Evolutionary conservation across 1,140 invertebrate species (phyloP).

Genomic region (Caerostris extrusa): DNA sequence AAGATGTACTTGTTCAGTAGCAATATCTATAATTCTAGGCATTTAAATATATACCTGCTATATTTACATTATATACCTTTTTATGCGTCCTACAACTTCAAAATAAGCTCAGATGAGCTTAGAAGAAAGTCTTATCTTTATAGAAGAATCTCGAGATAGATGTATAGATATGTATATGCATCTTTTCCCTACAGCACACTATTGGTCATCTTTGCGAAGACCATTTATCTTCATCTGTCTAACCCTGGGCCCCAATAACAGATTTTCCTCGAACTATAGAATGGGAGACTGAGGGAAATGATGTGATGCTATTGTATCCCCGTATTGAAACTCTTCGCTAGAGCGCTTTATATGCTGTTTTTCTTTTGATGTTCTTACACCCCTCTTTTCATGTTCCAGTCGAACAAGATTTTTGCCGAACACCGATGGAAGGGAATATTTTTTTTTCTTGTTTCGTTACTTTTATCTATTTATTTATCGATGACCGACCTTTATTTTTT

Average conservation of each 20-base stretch:
- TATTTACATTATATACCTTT: too few species aligned
- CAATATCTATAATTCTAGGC: too few species aligned
- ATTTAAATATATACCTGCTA: too few species aligned
- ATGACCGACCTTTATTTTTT: not conserved
- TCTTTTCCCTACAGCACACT: not conserved
- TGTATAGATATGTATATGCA: not conserved
- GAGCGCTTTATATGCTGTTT: conserved; percentile 7
- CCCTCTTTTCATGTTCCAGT: not conserved
- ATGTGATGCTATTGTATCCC: not conserved
- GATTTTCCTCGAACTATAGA: not conserved
- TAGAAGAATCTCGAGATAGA: not conserved
- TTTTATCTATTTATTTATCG: conserved; percentile 50
- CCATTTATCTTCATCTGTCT: conserved; percentile 7
- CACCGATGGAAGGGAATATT: not conserved
- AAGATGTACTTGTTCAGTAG: too few species aligned
- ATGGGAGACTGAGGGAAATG: not conserved
- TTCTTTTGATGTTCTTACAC: not conserved
- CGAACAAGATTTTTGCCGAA: not conserved
- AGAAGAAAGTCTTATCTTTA: not conserved
- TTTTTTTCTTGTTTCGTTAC: not conserved
- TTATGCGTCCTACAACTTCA: not conserved
- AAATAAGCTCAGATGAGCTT: not conserved
- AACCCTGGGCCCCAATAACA: conserved; percentile 1
- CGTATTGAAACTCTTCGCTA: not conserved
- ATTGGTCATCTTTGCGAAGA: not conserved